phyloP scores from a whole-genome alignment of 2,113 vertebrate species.

The Sebastes fasciatus region DNA sequence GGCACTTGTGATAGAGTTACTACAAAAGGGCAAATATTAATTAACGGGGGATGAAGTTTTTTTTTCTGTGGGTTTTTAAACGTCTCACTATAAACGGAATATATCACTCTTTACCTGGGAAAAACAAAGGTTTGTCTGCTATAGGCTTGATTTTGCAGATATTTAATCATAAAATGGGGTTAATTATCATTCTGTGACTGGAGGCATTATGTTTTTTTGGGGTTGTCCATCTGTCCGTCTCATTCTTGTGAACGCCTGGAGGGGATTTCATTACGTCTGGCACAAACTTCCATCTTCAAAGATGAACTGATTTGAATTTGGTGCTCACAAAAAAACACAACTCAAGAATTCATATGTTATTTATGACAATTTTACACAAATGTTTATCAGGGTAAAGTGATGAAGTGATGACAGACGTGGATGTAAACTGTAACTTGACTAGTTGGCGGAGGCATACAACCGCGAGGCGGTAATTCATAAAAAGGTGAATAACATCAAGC shows the following conservation, averaged over 20 bases:
- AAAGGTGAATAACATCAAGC: not conserved
- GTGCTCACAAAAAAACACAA: not conserved
- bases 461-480: not conserved
- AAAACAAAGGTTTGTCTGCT: not conserved
- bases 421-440: not conserved
- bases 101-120: not conserved
- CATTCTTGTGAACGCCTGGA: too few relatives aligned
- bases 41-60: not conserved
- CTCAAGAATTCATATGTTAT: not conserved
- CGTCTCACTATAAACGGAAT: not conserved
- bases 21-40: not conserved
- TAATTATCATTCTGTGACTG: too few relatives aligned
- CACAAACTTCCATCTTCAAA: too few relatives aligned
- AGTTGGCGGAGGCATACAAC: not conserved
- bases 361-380: not conserved
- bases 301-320: too few relatives aligned
- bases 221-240: too few relatives aligned
- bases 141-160: not conserved
- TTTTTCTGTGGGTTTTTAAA: not conserved
- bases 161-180: not conserved
- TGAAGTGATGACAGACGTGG: not conserved
- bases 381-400: not conserved
- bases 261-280: too few relatives aligned
- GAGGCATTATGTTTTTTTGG: too few relatives aligned
- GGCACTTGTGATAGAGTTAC: conserved; percentile 1